Conservation (phyloP, 2,797 vertebrate species). For the Semaprochilodus insignis region DNA sequence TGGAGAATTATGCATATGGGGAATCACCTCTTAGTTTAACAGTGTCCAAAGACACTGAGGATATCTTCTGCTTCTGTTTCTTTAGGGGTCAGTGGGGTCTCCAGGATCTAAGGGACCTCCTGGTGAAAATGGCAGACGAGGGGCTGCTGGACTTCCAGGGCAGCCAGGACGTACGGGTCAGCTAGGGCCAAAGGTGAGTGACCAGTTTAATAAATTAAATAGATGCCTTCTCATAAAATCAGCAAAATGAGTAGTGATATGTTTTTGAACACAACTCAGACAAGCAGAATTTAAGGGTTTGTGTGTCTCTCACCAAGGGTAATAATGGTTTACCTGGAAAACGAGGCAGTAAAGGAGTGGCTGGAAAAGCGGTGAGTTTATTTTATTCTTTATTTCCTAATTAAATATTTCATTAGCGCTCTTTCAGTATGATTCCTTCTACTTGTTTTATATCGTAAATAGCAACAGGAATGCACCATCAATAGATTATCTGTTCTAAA, state of each 20-base stretch:
- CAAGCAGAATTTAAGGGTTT: neutral
- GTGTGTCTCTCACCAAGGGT: conserved; percentile 67
- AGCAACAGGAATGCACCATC: neutral
- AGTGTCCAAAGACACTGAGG: too few species aligned
- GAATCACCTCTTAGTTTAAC: too few species aligned
- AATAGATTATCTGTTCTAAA: neutral
- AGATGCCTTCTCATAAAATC: neutral
- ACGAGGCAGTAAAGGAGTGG: conserved; percentile 70
- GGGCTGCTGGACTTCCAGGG: conserved; percentile 70
- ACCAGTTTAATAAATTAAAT: neutral
- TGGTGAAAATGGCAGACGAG: conserved; percentile 70
- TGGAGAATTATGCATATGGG: too few species aligned
- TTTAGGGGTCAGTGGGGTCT: conserved; percentile 63
- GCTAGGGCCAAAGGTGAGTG: conserved; percentile 70
- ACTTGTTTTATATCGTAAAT: neutral
- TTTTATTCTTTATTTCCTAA: neutral
- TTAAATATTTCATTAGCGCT: neutral
- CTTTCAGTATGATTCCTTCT: neutral
- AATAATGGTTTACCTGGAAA: conserved; percentile 59
- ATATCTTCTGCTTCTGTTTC: neutral
- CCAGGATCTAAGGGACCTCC: conserved; percentile 63
- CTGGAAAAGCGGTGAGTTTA: conserved; percentile 73
- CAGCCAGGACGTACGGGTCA: conserved; percentile 69
- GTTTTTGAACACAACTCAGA: neutral
- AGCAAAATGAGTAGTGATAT: neutral